Conservation (phyloP, 2,113 vertebrate genomes). For the Verasper variegatus region DNA sequence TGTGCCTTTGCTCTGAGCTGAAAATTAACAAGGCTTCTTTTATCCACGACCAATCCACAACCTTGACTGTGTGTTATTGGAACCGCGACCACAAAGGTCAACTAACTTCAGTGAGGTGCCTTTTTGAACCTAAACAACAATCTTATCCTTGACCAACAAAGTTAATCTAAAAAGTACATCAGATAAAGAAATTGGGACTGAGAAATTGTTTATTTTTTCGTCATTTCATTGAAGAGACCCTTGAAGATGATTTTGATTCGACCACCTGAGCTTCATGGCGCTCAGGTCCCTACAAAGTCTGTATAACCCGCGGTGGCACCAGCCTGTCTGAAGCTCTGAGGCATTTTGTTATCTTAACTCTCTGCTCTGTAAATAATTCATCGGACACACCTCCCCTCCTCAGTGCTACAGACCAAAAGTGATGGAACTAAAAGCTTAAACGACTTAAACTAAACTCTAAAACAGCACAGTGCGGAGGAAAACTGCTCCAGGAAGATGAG, state of each 20-base stretch:
- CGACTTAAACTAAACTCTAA: constrained; percentile 12
- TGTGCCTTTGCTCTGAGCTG: neutral
- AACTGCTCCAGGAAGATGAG: constrained; percentile 36
- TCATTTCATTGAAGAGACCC: neutral
- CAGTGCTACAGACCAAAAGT: constrained; percentile 48
- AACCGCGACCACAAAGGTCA: no score
- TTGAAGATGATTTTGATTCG: neutral
- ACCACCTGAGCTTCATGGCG: neutral
- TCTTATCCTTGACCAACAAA: no score
- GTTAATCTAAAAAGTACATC: no score
- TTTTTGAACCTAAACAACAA: no score
- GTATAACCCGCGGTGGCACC: constrained; percentile 43
- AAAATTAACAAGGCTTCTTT: neutral
- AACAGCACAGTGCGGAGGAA: constrained; percentile 22
- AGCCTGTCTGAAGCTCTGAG: constrained; percentile 48
- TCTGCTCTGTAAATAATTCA: constrained; percentile 70
- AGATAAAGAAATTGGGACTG: no score
- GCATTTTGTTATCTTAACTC: constrained; percentile 71
- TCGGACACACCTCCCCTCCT: constrained; percentile 33
- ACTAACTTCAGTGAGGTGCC: no score
- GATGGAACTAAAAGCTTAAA: constrained; percentile 58
- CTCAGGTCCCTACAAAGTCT: constrained; percentile 22
- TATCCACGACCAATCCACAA: no score
- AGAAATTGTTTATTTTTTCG: neutral
- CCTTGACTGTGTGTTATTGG: no score